These are phyloP conservation scores for Scaptomyza cyrtandrae DNA, from an alignment of 2,888 invertebrate genomes.

Conservation along the genomic window DNA sequence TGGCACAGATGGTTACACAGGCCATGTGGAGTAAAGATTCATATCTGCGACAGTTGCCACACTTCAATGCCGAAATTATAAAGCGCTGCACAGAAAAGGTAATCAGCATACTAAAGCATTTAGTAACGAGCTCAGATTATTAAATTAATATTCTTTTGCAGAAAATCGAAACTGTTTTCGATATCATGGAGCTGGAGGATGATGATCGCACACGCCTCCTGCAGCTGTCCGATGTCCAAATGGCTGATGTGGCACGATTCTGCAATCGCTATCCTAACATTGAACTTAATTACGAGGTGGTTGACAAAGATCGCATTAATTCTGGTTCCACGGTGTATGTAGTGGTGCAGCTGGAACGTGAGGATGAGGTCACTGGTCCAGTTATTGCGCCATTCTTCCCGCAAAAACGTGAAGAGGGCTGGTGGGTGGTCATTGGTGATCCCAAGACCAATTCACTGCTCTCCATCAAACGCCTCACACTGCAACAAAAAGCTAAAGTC, in stretches of 20 bases:
- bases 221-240: conserved; percentile 93
- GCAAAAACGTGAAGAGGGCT: conserved; percentile 95
- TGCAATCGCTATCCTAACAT: conserved; percentile 99
- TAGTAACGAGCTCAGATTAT: not conserved
- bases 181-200: conserved; percentile 93
- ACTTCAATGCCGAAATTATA: conserved; percentile 95
- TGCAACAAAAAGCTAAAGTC: conserved; percentile 96
- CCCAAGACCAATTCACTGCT: conserved; percentile 96
- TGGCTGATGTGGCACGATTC: conserved; percentile 99
- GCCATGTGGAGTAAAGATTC: conserved; percentile 99
- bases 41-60: conserved; percentile 97
- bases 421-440: conserved; percentile 99
- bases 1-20: conserved; percentile 99
- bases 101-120: fast-evolving
- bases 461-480: conserved; percentile 97
- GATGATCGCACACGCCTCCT: conserved; percentile 91
- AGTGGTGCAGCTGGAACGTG: conserved; percentile 95
- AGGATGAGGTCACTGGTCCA: conserved; percentile 98
- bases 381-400: conserved; percentile 99
- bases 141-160: conserved; percentile 40
- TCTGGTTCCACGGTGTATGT: conserved; percentile 95
- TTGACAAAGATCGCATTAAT: conserved; percentile 90
- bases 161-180: conserved; percentile 90
- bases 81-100: conserved; percentile 94
- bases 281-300: conserved; percentile 96